Evolutionary conservation across 2,888 invertebrate species (phyloP), one percentile per base, ranked within the genome.

Genomic region (Cremastinae sp.): DNA sequence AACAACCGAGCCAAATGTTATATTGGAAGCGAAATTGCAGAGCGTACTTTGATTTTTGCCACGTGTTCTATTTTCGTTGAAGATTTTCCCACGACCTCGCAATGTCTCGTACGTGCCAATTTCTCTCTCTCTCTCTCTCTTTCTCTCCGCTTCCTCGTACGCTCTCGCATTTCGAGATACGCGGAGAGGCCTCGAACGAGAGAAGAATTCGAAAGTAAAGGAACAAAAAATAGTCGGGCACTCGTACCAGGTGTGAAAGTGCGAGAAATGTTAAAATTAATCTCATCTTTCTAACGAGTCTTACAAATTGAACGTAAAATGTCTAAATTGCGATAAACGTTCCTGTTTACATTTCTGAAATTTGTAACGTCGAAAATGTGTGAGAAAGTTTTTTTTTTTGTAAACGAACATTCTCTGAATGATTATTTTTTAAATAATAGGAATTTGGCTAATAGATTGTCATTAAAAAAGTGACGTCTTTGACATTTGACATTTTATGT

Each of bases 61-160:
- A 14, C 55, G 55, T 56, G 12, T 56, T 37, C 55, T 37, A 56
- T 37, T 56, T 5, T 37, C 39, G 55, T 10, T 18, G 43, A 20
- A 35, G 62, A 64, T 64, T 51, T 64, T 64, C 64, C 64, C 64
- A 64, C 64, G 64, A 64, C 64, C 64, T 64, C 64, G 64, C 9
- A 37, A 28, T 28, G 41, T 41, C 39, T n/a, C 51, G 49, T 64
- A 64, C 49, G 51, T 64, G 49, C 39, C 49, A 51, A 39, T 64
- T 64, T 64, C 51, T 49, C 37, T 14, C 43, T 37, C 37, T 56
- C 55, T 37, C 55, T 37, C 55, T 20, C n/a, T 53, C 14, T 53
- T n/a, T 20, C 53, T 22, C 28, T 8, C 53, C 9, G n/a, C 20
- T 9, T 49, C 12, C 10, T n/a, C 12, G 41, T 41, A 9, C 12